Base-by-base conservation (phyloP, 2,888 invertebrate species). In the Habrosyne pyritoides region DNA sequence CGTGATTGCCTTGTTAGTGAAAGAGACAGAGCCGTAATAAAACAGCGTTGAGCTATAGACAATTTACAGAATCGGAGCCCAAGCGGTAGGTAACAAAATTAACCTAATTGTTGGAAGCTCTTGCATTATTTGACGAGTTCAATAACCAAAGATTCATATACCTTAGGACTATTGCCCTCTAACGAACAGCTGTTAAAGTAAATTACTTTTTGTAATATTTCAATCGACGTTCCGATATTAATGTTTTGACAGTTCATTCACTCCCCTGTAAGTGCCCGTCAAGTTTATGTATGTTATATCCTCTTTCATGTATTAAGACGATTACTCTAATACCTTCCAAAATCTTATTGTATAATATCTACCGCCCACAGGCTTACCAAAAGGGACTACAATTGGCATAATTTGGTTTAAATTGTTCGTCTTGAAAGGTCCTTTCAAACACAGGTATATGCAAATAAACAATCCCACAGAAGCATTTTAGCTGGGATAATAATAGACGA, bases 51-150 rank as follows among this genome's bases (percentile, higher is more conserved):
- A n/a, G n/a, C n/a, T n/a, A n/a, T n/a, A n/a, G n/a, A n/a, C n/a
- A n/a, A n/a, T n/a, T n/a, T n/a, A n/a, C n/a, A n/a, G n/a, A n/a
- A n/a, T n/a, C n/a, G n/a, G n/a, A n/a, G n/a, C n/a, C n/a, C n/a
- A n/a, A n/a, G 30, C 5, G 30, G 71, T 69, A 68, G 66, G 59
- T 58, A 60, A 57, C 62, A 65, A 64, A 67, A 76, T 86, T 87
- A 84, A 84, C 85, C 87, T 85, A 81, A 83, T 86, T 86, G 72
- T 68, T 60, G 57, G 67, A 63, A 66, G 73, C 74, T 79, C 74
- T 80, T 73, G 72, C 73, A 79, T 81, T 78, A 71, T 75, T 81
- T 76, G 78, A 81, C 75, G 74, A 63, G 73, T 66, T 71, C 66
- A 63, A 65, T 69, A 57, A 42, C 42, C 14, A 42, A 18, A 8